Percentiles rank a stretch among this genome's conserved stretches.
Evolutionary conservation across 2,797 vertebrate genomes (phyloP).

Genomic region (Oophaga sylvatica): DNA sequence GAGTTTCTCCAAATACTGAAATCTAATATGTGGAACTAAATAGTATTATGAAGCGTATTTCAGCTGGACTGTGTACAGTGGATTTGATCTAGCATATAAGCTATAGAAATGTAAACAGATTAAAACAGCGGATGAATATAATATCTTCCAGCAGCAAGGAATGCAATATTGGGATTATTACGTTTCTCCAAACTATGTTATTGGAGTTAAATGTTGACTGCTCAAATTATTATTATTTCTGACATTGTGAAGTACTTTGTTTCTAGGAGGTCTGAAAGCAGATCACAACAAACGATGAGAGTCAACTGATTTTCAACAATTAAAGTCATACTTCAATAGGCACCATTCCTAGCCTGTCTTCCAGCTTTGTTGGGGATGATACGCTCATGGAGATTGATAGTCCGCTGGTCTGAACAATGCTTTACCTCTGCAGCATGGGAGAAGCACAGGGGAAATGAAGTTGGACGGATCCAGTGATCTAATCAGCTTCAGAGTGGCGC

Average conservation of each 20-base stretch:
- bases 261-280: not conserved
- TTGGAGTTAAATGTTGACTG: not conserved
- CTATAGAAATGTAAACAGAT: not conserved
- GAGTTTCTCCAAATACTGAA: not conserved
- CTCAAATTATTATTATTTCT: not conserved
- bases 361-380: too few species aligned
- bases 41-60: not conserved
- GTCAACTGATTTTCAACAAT: too few species aligned
- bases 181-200: not conserved
- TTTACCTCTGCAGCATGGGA: too few species aligned
- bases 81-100: not conserved
- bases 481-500: too few species aligned
- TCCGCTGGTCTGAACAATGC: too few species aligned
- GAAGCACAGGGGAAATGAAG: too few species aligned
- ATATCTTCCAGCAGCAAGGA: not conserved
- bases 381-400: too few species aligned
- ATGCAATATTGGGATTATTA: not conserved
- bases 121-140: not conserved
- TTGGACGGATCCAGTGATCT: too few species aligned
- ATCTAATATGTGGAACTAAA: conserved; percentile 20
- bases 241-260: not conserved
- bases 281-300: too few species aligned
- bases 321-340: too few species aligned
- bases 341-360: too few species aligned
- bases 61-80: not conserved